Evolutionary conservation across 2,888 invertebrate genomes (phyloP).

Genomic region (Agonopterix subpropinquella): DNA sequence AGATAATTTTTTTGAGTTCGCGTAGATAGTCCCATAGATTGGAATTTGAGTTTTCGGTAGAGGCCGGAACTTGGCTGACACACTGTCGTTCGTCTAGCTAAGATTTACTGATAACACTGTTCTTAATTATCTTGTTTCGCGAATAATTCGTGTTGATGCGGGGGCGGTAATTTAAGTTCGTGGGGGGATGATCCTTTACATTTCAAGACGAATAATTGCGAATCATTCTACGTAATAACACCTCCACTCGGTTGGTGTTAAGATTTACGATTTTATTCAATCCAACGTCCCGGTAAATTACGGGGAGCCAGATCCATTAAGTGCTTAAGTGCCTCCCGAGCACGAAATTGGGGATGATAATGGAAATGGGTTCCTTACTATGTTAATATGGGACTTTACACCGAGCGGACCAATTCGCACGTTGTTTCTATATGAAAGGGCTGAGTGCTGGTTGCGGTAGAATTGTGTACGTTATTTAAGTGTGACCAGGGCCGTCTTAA

Average conservation of each 20-base stretch:
- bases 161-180: slow-evolving; percentile 26
- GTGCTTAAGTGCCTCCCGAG: slow-evolving; percentile 73
- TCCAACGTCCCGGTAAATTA: slow-evolving; percentile 68
- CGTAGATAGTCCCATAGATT: too few species aligned
- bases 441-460: slow-evolving; percentile 27
- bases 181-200: slow-evolving; percentile 32
- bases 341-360: slow-evolving; percentile 73
- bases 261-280: slow-evolving; percentile 73
- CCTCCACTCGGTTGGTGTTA: slow-evolving; percentile 56
- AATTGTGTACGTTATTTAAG: slow-evolving; percentile 29
- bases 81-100: too few species aligned
- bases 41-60: too few species aligned
- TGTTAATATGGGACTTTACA: slow-evolving; percentile 65
- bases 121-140: neutral
- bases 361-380: slow-evolving; percentile 69
- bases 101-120: too few species aligned
- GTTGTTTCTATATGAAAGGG: slow-evolving; percentile 46
- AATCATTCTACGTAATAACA: slow-evolving; percentile 62
- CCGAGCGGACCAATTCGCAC: slow-evolving; percentile 50
- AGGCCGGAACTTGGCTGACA: too few species aligned
- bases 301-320: slow-evolving; percentile 70
- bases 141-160: slow-evolving; percentile 7
- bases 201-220: slow-evolving; percentile 44
- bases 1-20: too few species aligned
- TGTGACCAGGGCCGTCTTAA: too few species aligned